These are phyloP conservation scores for Typhlichthys subterraneus DNA, from an alignment of 2,797 vertebrate genomes.

Conservation along the genomic window DNA sequence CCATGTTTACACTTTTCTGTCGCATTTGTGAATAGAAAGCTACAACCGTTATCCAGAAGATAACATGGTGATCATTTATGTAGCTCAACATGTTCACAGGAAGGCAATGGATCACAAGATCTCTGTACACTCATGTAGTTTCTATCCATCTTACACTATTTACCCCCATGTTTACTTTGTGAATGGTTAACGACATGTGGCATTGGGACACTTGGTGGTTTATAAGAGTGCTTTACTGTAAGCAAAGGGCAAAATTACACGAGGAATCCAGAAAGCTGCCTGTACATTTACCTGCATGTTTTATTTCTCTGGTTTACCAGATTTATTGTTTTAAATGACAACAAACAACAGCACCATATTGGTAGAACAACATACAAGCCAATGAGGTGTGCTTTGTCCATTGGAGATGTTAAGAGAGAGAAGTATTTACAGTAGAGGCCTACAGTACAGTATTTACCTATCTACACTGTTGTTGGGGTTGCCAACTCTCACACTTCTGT, in stretches of 20 bases:
- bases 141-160: constrained; percentile 30
- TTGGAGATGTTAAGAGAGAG: constrained; percentile 44
- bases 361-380: constrained; percentile 32
- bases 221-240: constrained; percentile 40
- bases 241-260: constrained; percentile 13
- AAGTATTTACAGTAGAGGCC: constrained; percentile 61
- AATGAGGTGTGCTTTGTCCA: constrained; percentile 19
- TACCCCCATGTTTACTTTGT: constrained; percentile 16
- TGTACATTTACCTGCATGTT: neutral
- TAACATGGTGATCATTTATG: constrained; percentile 17
- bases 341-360: neutral
- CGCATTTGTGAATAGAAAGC: neutral
- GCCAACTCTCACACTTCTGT: neutral
- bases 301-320: constrained; percentile 18
- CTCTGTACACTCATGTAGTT: constrained; percentile 6
- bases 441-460: constrained; percentile 20
- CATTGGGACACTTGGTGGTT: constrained; percentile 7
- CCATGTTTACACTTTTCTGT: neutral
- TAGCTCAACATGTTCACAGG: constrained; percentile 45
- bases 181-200: constrained; percentile 15
- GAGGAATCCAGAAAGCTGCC: neutral
- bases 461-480: constrained; percentile 19
- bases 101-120: constrained; percentile 29
- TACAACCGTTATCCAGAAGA: neutral
- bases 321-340: constrained; percentile 16